A percentile compares a stretch with the other conserved stretches of the same genome.
Conservation (phyloP, 1,140 invertebrate species). For the Phocides pigmalion region DNA sequence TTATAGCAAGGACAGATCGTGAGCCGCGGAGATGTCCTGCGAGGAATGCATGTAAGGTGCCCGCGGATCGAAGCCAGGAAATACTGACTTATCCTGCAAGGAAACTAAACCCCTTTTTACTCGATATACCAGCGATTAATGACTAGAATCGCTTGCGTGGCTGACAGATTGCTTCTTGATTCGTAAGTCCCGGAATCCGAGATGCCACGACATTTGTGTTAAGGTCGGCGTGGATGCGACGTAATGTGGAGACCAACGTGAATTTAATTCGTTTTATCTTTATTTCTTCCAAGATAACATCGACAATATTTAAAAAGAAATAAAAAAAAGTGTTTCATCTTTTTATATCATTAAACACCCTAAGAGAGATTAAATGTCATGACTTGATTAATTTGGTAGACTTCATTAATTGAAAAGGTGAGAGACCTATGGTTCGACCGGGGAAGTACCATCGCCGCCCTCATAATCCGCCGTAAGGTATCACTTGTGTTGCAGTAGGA, state of each 20-base stretch:
- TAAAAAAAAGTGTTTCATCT: too few relatives aligned
- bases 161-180: conserved; percentile 3
- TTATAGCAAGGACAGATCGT: conserved; percentile 72
- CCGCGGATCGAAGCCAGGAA: conserved; percentile 42
- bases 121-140: neutral
- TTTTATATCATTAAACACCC: too few relatives aligned
- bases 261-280: neutral
- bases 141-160: neutral
- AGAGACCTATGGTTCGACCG: too few relatives aligned
- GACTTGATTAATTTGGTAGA: too few relatives aligned
- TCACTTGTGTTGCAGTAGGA: too few relatives aligned
- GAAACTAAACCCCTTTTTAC: conserved; percentile 8
- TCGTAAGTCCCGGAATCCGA: neutral
- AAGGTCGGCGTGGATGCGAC: neutral
- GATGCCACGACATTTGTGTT: conserved; percentile 19
- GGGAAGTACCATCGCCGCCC: too few relatives aligned
- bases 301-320: too few relatives aligned
- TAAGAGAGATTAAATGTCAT: too few relatives aligned
- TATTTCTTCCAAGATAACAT: neutral
- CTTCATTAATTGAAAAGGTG: too few relatives aligned
- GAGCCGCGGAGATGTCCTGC: conserved; percentile 38
- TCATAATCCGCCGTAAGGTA: too few relatives aligned
- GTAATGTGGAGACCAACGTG: neutral
- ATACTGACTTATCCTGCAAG: conserved; percentile 19
- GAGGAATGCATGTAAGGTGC: conserved; percentile 52